Base-by-base conservation (phyloP, 2,113 vertebrate genomes). In the Gymnobelideus leadbeateri region DNA sequence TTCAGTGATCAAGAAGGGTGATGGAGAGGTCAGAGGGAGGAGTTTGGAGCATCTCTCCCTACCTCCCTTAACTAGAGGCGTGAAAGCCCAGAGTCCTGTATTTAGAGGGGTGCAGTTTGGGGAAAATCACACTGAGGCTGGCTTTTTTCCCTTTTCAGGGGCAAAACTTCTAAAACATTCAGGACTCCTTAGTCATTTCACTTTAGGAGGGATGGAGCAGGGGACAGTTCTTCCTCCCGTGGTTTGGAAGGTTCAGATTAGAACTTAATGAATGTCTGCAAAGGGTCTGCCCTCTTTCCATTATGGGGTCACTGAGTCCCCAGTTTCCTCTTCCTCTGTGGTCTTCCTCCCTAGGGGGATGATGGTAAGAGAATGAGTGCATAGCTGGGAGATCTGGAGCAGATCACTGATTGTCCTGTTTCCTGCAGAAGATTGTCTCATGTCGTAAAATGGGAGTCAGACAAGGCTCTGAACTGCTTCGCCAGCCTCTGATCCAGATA, bases 11-110 rank as follows among this genome's bases (percentile, higher is more conserved):
- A n/a, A 8, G 46, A 43, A 57, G 94, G 95, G 89, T 26, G 37
- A 92, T 91, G n/a, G n/a, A 24, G 89, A 97, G 97, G 95, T 96
- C 93, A 94, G 68, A 43, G n/a, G 68, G n/a, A 51, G 92, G 92
- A 91, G 31, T 89, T 51, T 31, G 94, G 93, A 21, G 68, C 51
- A 84, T 84, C 68, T 43, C 90, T 94, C 54, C n/a, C 91, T 6
- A 10, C 28, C 28, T 50, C 90, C 51, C 51, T 91, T 52, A 50
- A 46, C 54, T 94, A 92, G 90, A 84, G 46, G 47, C 90, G 93
- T 51, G 54, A 55, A 54, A 68, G 91, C 24, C 89, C 47, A 61
- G 91, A 54, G 50, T 77, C 94, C 49, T 37, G 46, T 8, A 91
- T 54, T 61, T 92, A 57, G 50, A 96, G 94, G 91, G 93, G 49